Evolutionary conservation across 2,888 invertebrate species (phyloP), one percentile per base, ranked within the genome.

Genomic region (Heteromyza rotundicornis): DNA sequence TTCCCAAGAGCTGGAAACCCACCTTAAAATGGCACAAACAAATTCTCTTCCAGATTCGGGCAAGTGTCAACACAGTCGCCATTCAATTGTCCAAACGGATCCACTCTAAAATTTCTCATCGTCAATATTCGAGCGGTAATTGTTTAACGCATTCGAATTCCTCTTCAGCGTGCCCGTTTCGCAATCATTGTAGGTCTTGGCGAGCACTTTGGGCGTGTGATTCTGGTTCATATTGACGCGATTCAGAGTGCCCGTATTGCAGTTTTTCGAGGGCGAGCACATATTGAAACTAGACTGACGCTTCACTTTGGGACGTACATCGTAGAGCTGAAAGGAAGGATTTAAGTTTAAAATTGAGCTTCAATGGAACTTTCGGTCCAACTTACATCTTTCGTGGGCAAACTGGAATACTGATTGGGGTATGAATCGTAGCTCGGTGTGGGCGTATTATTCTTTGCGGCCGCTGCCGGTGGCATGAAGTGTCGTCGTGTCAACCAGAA

Each of bases 391-490:
- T 91, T 91, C 64, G 92, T 84, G 0, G 94, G 94, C 49, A 94
- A 89, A 22, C 92, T 90, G 64, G 92, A 92, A 81, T 94, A 94
- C 67, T 92, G 90, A 80, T 94, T 94, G 75, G 91, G 92, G 76
- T 92, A 92, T 0, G 90, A 86, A 24, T 91, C 92, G 77, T 93
- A 94, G 78, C 92, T 92, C 0, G 92, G 92, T 57, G 91, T 91
- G 47, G 91, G 89, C 1, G 79, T 71, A 2, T 92, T 87, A 36
- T 88, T 85, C 27, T 87, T 86, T 55, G 76, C 74, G 1, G 79
- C 61, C 1, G 74, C 70, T 54, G 77, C 69, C 20, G 70, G 71
- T 8, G 54, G 67, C 59, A 70, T 60, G 36, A 70, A 81, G 68
- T 87, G 87, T 77, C 72, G 85, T 75, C 83, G 86, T 63, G 80